phyloP scores from a whole-genome alignment of 2,113 vertebrate genomes.

The Corydoras sp. region DNA sequence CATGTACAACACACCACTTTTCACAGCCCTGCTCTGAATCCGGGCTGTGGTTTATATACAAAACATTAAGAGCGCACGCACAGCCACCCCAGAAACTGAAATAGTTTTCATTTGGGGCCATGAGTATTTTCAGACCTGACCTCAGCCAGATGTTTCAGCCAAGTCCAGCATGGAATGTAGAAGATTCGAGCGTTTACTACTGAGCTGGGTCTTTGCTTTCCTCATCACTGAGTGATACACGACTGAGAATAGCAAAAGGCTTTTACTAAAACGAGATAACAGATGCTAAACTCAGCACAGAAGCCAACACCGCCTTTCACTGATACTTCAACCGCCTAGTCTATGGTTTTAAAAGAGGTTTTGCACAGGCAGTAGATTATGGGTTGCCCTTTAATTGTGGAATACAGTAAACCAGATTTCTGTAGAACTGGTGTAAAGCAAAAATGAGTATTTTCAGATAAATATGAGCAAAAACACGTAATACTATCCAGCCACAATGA shows the following conservation, averaged over 20 bases:
- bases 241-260: conserved; percentile 22
- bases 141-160: conserved; percentile 12
- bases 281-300: conserved; percentile 18
- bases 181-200: conserved; percentile 27
- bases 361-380: conserved; percentile 36
- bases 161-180: conserved; percentile 18
- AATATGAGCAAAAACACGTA: too few relatives aligned
- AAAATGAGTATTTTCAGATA: too few relatives aligned
- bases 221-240: conserved; percentile 10
- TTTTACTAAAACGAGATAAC: conserved; percentile 35
- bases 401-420: background rate
- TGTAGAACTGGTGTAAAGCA: background rate
- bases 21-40: too few relatives aligned
- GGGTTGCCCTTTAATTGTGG: conserved; percentile 34
- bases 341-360: conserved; percentile 35
- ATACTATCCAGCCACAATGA: too few relatives aligned
- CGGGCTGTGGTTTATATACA: background rate
- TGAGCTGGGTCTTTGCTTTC: conserved; percentile 7
- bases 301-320: conserved; percentile 23
- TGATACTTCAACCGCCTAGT: conserved; percentile 26
- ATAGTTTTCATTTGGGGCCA: background rate
- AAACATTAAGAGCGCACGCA: background rate
- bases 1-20: too few relatives aligned
- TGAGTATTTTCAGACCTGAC: conserved; percentile 30
- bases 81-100: background rate